Evolutionary conservation across 2,888 invertebrate species (phyloP).

Genomic region (Macrosoma leucophasiata): DNA sequence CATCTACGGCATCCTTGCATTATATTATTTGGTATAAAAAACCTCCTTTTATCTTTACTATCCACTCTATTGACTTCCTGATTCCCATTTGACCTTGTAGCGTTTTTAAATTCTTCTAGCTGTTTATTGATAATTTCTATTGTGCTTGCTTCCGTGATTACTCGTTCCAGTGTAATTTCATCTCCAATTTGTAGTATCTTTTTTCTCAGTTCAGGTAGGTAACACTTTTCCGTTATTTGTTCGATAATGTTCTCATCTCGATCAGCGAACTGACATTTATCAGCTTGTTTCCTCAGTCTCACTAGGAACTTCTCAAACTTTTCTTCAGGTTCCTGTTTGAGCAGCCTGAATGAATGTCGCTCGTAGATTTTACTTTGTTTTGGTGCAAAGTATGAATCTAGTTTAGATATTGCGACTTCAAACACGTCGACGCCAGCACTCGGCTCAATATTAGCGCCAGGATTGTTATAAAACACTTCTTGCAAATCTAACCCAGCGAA

Average conservation of each 20-base stretch:
- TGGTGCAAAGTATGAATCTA: constrained; percentile 18
- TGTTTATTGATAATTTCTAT: constrained; percentile 20
- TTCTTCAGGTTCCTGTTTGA: constrained; percentile 22
- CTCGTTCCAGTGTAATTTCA: constrained; percentile 13
- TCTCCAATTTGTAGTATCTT: constrained; percentile 22
- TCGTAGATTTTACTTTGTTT: constrained; percentile 22
- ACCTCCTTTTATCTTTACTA: neutral
- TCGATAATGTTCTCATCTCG: constrained; percentile 25
- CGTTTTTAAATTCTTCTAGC: constrained; percentile 19
- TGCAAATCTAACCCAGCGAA: constrained; percentile 19
- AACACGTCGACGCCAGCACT: constrained; percentile 9
- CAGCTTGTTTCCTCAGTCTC: constrained; percentile 20
- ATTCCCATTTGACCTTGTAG: constrained; percentile 4
- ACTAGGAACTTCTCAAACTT: constrained; percentile 26
- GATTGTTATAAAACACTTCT: constrained; percentile 20
- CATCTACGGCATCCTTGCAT: constrained; percentile 11
- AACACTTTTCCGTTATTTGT: constrained; percentile 25
- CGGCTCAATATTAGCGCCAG: neutral
- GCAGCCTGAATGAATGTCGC: constrained; percentile 18
- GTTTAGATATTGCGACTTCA: constrained; percentile 10
- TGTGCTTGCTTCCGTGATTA: constrained; percentile 22
- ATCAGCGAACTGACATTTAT: constrained; percentile 24
- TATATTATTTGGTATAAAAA: neutral
- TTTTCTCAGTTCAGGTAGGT: constrained; percentile 18
- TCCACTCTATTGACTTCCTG: neutral